Base-by-base conservation (phyloP, 2,113 vertebrate genomes). In the Oceanodroma tethys region DNA sequence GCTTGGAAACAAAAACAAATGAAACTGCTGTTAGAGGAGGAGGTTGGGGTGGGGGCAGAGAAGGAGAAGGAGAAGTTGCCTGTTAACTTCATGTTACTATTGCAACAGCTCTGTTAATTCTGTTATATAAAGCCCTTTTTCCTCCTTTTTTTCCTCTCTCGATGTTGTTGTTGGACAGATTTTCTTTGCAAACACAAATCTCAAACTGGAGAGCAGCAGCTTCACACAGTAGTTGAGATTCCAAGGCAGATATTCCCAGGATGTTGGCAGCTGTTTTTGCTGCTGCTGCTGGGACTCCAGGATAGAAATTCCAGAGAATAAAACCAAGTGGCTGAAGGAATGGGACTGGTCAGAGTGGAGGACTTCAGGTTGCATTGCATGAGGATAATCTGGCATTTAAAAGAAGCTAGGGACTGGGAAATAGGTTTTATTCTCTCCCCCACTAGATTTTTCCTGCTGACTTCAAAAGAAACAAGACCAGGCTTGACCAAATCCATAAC, bases 141-240 rank as follows among this genome's bases (percentile, higher is more conserved):
- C 93, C 95, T 95, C 52, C 53, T 82, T 92, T 90, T 81, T 87
- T 91, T 85, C 92, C 89, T 81, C 72, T 93, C 83, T 48, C 13
- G 0, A 1, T 97, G 95, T 97, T 98, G 95, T 96, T 97, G 89
- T 97, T 98, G 97, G 97, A 97, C 88, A 86, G 90, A 67, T 90
- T 94, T 94, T 92, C 81, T 95, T 88, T 93, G 86, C 76, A 97
- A 97, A 96, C 72, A 97, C 85, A 95, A 91, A 95, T 94, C 85
- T 96, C 76, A 48, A 96, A 52, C 67, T 88, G 87, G 73, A 97
- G 94, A 94, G 91, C 84, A 95, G 93, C 79, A 80, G 9, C 94
- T 92, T 96, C 96, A 88, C 95, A 97, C 96, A 97, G 96, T 95
- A 95, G 94, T 93, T 83, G 89, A 97, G 94, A 97, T 97, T 97